Evolutionary conservation across 1,140 invertebrate species (phyloP).

Genomic region (Psix sp.): DNA sequence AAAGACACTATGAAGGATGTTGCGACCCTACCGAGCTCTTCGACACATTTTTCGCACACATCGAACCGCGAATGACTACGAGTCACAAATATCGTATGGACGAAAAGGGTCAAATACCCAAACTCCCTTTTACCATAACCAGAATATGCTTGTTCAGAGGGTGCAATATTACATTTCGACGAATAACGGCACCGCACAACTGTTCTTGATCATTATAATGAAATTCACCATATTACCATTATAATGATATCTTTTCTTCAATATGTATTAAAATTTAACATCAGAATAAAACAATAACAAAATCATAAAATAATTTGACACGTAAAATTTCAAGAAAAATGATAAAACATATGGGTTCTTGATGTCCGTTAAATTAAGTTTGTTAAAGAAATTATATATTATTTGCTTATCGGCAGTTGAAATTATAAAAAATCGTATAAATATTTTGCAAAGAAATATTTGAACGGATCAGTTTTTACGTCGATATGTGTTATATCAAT

Average conservation of each 20-base stretch:
- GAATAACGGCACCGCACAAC: conserved; percentile 8
- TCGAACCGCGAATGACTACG: conserved; percentile 38
- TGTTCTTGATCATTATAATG: conserved; percentile 15
- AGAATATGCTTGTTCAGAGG: conserved; percentile 37
- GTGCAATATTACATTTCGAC: conserved; percentile 38
- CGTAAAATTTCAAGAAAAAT: too few relatives aligned
- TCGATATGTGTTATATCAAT: too few relatives aligned
- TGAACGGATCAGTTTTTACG: too few relatives aligned
- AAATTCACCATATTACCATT: conserved; percentile 26
- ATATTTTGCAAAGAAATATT: too few relatives aligned
- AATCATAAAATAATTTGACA: too few relatives aligned
- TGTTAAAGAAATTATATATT: too few relatives aligned
- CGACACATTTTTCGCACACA: conserved; percentile 49
- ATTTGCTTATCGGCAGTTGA: too few relatives aligned
- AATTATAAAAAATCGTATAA: too few relatives aligned
- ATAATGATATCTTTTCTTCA: background rate
- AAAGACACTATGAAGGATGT: conserved; percentile 42
- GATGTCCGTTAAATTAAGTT: too few relatives aligned
- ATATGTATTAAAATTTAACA: too few relatives aligned
- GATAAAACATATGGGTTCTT: too few relatives aligned
- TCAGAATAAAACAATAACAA: too few relatives aligned
- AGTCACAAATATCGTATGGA: conserved; percentile 43
- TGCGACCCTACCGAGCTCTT: conserved; percentile 21
- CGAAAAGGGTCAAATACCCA: conserved; percentile 49
- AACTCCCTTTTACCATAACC: conserved; percentile 1